These are phyloP conservation scores for Zaprionus nigranus DNA, from an alignment of 1,140 invertebrate species.

Conservation along the genomic window DNA sequence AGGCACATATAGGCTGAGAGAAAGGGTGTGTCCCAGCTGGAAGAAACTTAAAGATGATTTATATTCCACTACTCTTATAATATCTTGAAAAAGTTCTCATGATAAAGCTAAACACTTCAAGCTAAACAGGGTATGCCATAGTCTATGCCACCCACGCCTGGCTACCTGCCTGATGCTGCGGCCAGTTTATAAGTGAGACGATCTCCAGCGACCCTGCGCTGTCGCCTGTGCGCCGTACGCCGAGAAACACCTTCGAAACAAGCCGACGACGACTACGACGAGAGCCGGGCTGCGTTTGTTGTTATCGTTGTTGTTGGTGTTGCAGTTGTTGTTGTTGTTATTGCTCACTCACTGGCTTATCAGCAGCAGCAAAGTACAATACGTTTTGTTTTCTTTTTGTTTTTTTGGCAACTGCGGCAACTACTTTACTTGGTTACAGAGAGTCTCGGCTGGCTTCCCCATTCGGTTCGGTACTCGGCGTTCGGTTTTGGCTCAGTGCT, in stretches of 20 bases:
- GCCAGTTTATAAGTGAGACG: constrained; percentile 68
- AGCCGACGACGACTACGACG: constrained; percentile 4
- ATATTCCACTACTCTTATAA: background rate
- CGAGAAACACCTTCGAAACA: constrained; percentile 36
- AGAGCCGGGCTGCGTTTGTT: constrained; percentile 24
- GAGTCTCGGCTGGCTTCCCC: constrained; percentile 20
- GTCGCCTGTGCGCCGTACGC: constrained; percentile 66
- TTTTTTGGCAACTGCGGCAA: constrained; percentile 36
- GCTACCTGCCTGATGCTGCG: constrained; percentile 27
- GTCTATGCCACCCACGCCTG: constrained; percentile 5
- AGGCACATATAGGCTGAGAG: background rate
- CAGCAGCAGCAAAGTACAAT: constrained; percentile 28
- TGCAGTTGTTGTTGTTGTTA: background rate
- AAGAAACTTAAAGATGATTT: background rate
- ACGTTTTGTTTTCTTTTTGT: background rate
- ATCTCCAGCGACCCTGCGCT: constrained; percentile 73
- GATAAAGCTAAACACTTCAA: background rate
- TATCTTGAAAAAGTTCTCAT: background rate
- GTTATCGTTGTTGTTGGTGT: constrained; percentile 5
- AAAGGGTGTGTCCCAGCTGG: background rate
- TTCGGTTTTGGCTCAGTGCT: constrained; percentile 51
- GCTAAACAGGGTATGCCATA: constrained; percentile 8
- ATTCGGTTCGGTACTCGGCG: background rate
- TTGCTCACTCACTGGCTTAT: constrained; percentile 27
- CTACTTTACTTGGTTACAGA: constrained; percentile 34